phyloP scores from a whole-genome alignment of 2,113 vertebrate genomes.

The Pogonocichla stellata region DNA sequence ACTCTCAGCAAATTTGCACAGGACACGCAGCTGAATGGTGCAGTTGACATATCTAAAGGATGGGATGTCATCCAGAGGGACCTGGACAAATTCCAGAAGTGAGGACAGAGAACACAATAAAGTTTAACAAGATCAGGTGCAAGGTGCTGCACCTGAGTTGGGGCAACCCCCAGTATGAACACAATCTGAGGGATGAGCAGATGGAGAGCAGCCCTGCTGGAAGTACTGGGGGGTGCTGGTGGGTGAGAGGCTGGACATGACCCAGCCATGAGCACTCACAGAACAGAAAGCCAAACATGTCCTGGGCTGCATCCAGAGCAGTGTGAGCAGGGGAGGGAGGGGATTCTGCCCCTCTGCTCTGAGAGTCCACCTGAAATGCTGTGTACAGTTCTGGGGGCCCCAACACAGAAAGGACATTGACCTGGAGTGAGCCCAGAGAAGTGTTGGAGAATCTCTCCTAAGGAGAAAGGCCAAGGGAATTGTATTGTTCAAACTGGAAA shows the following conservation, averaged over 20 bases:
- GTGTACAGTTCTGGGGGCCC: too few relatives aligned
- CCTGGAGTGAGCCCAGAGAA: neutral
- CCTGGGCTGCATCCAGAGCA: neutral
- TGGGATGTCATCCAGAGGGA: neutral
- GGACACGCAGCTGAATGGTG: neutral
- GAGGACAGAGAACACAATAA: neutral
- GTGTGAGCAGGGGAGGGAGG: neutral
- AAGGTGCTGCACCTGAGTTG: neutral
- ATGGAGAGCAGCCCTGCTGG: neutral
- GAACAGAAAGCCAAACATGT: neutral
- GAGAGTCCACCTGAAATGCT: neutral
- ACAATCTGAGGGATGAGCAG: neutral
- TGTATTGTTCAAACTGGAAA: neutral
- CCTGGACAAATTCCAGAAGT: neutral
- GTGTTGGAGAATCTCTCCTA: neutral
- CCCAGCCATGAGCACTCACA: neutral
- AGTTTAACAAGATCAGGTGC: neutral
- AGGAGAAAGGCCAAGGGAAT: neutral
- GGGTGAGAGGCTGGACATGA: neutral
- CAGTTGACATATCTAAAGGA: too few relatives aligned
- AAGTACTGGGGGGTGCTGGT: neutral
- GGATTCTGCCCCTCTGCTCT: neutral
- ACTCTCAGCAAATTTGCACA: neutral
- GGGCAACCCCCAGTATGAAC: accelerated
- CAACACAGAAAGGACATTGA: neutral